Evolutionary conservation across 1,140 invertebrate species (phyloP), one percentile per base, ranked within the genome.

Genomic region (Aphaenogaster rudis): DNA sequence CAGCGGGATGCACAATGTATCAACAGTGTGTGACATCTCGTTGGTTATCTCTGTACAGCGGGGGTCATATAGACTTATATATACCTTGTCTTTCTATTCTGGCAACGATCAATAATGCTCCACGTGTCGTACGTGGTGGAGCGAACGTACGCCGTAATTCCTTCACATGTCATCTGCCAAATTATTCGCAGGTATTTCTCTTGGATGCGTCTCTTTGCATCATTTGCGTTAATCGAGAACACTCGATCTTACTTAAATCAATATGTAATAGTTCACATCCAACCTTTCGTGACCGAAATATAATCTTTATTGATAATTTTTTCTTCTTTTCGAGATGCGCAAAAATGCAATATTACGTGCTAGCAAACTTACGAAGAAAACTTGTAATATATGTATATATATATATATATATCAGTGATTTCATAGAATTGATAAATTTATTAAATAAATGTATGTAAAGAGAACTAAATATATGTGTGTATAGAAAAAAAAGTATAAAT

Each of bases 81-180:
- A 61, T 63, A 86, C 61, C 86, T 48, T 69, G 42, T 67, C 81
- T 64, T 90, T 88, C 76, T 88, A 78, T 91, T 91, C 84, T 91
- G 90, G 90, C 87, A 91, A 85, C 90, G 90, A 91, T 91, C 90
- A 86, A 91, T 91, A 91, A 90, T 86, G 86, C 80, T 88, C 81
- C 86, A 90, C 89, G 81, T 89, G 88, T 90, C 76, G 45, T 48
- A 84, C 39, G 63, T 21, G n/a, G 66, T 67, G 71, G 57, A 57
- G 57, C 21, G 69, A 77, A 87, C 71, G 77, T 78, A 80, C 86
- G 79, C 64, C 71, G 81, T 42, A 61, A 86, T 72, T 88, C 82
- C 74, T 84, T 50, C 39, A 72, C 76, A 21, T 54, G 61, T 50
- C 72, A 88, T 74, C 74, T 91, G 89, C 90, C 90, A 91, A 91